A percentile compares a stretch with the other conserved stretches of the same genome.
Conservation (phyloP, 2,888 invertebrate species). For the Drosophila meridionalis region DNA sequence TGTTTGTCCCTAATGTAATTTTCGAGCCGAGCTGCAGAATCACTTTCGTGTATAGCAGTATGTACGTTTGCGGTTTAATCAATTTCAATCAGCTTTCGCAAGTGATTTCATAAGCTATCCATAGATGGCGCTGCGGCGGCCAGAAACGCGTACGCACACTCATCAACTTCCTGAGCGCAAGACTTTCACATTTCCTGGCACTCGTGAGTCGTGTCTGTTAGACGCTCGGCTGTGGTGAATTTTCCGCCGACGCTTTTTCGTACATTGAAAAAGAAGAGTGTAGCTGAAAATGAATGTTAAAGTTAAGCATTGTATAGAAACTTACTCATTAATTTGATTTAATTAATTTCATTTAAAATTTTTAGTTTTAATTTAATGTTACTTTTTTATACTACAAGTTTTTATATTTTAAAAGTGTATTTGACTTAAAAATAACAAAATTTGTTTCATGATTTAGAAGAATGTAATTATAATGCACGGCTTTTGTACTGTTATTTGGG, state of each 20-base stretch:
- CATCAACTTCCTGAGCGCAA: slow-evolving; percentile 54
- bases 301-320: too few species aligned
- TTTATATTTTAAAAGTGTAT: too few species aligned
- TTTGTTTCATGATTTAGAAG: too few species aligned
- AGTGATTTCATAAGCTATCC: slow-evolving; percentile 37
- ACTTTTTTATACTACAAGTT: too few species aligned
- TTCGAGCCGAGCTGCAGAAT: slow-evolving; percentile 31
- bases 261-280: slow-evolving; percentile 17
- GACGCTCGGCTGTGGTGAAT: slow-evolving; percentile 67
- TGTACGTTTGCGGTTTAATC: slow-evolving; percentile 23
- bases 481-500: neutral
- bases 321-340: too few species aligned
- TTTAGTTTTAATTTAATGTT: too few species aligned
- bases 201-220: slow-evolving; percentile 32
- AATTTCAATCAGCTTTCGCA: slow-evolving; percentile 49
- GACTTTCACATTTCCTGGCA: slow-evolving; percentile 61
- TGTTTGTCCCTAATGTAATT: slow-evolving; percentile 54
- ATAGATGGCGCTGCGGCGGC: slow-evolving; percentile 57
- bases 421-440: neutral
- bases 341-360: too few species aligned
- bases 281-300: too few species aligned
- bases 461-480: neutral
- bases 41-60: neutral
- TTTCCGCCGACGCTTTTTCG: slow-evolving; percentile 8
- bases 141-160: slow-evolving; percentile 31